Evolutionary conservation across 53 echinoderm and acorn worm genomes (phyloP).

Genomic region (Paracentrotus lividus): DNA sequence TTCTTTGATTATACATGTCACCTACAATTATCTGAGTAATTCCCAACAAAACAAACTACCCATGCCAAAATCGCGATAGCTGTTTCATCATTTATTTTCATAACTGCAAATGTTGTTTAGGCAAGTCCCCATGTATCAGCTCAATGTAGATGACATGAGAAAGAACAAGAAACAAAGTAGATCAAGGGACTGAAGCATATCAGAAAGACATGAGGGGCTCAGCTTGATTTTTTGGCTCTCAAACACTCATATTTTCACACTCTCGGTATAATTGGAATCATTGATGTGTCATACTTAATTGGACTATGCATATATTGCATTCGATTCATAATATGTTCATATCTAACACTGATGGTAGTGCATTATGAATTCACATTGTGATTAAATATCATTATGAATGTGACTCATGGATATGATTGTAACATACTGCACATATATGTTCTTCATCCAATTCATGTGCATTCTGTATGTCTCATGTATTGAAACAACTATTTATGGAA

Average conservation of each 20-base stretch:
- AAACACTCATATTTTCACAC: background rate
- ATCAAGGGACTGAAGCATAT: background rate
- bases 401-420: slow-evolving; percentile 25
- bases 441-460: background rate
- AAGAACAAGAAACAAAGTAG: slow-evolving; percentile 7
- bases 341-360: slow-evolving; percentile 24
- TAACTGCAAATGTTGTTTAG: slow-evolving; percentile 52
- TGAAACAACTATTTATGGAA: no score
- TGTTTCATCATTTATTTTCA: slow-evolving; percentile 65
- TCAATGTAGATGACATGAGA: background rate
- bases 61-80: slow-evolving; percentile 50
- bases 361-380: background rate
- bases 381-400: slow-evolving; percentile 2
- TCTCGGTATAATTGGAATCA: background rate
- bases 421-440: background rate
- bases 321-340: slow-evolving; percentile 18
- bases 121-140: slow-evolving; percentile 51
- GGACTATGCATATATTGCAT: background rate
- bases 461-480: no score
- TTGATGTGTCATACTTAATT: slow-evolving; percentile 22
- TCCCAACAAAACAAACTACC: slow-evolving; percentile 62
- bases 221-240: background rate
- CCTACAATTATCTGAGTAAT: slow-evolving; percentile 56
- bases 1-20: slow-evolving; percentile 51
- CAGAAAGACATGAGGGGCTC: background rate